A percentile compares a stretch with the other conserved stretches of the same genome.
Conservation (phyloP, 2,888 invertebrate genomes). For the Eustalomyia histrio region DNA sequence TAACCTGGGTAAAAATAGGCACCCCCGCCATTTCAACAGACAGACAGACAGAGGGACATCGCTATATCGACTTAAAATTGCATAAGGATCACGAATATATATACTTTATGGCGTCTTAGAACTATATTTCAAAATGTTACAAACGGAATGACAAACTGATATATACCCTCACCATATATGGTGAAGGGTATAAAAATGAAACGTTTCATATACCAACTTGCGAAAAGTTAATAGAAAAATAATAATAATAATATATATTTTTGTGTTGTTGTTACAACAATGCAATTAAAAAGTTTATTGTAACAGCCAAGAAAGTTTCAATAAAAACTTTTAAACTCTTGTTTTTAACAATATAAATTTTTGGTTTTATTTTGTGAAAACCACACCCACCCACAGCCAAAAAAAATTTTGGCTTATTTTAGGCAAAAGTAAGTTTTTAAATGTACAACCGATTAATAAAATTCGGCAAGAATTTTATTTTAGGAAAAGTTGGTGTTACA, state of each 20-base stretch:
- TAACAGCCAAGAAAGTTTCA: constrained; percentile 24
- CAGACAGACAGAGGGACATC: too few species aligned
- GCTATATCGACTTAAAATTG: too few species aligned
- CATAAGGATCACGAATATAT: too few species aligned
- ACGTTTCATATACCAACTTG: background rate
- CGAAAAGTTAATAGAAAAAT: constrained; percentile 1
- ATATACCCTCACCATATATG: too few species aligned
- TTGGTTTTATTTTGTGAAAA: too few species aligned
- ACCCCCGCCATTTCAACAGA: too few species aligned
- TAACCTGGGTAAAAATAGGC: too few species aligned
- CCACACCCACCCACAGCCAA: background rate
- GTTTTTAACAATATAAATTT: constrained; percentile 2
- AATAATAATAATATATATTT: constrained; percentile 1
- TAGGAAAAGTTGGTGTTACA: too few species aligned
- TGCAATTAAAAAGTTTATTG: constrained; percentile 61
- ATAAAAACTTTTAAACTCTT: constrained; percentile 9
- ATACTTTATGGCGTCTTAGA: too few species aligned
- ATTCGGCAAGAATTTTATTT: background rate
- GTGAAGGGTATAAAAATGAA: too few species aligned
- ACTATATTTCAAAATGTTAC: too few species aligned
- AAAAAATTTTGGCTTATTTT: background rate
- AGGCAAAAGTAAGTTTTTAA: background rate
- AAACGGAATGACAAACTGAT: too few species aligned
- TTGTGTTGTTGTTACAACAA: constrained; percentile 41
- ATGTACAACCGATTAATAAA: background rate